Percentiles rank a stretch among this genome's conserved stretches.
Evolutionary conservation across 2,888 invertebrate genomes (phyloP).

Genomic region (Diarsia mendica): DNA sequence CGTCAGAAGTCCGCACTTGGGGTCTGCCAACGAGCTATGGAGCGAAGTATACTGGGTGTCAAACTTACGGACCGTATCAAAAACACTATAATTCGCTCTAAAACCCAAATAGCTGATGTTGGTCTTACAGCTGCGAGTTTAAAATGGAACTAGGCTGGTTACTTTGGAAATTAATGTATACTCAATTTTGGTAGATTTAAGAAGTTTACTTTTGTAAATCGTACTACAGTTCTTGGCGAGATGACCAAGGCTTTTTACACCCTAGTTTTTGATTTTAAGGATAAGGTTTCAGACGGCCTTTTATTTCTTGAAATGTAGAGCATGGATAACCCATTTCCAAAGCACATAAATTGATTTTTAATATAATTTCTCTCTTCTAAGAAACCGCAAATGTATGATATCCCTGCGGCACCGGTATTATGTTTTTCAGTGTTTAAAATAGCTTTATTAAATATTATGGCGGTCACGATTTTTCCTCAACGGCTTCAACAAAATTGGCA

Average conservation of each 20-base stretch:
- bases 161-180: slow-evolving; percentile 31
- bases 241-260: background rate
- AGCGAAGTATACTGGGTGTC: too few relatives aligned
- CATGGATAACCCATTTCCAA: background rate
- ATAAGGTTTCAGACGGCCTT: background rate
- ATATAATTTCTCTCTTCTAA: background rate
- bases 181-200: slow-evolving; percentile 6
- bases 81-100: too few relatives aligned
- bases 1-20: too few relatives aligned
- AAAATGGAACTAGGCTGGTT: too few relatives aligned
- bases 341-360: slow-evolving; percentile 5
- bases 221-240: background rate
- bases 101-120: too few relatives aligned
- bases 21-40: too few relatives aligned
- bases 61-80: too few relatives aligned
- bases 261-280: background rate
- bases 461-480: slow-evolving; percentile 45
- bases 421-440: slow-evolving; percentile 23
- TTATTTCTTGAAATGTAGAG: background rate
- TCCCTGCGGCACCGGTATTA: background rate
- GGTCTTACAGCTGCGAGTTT: too few relatives aligned
- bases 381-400: slow-evolving; percentile 2
- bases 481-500: slow-evolving; percentile 28
- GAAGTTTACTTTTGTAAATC: slow-evolving; percentile 7
- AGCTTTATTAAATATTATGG: slow-evolving; percentile 35